These are phyloP conservation scores for Melanaphis sacchari DNA, from an alignment of 1,140 invertebrate genomes.

Conservation along the genomic window DNA sequence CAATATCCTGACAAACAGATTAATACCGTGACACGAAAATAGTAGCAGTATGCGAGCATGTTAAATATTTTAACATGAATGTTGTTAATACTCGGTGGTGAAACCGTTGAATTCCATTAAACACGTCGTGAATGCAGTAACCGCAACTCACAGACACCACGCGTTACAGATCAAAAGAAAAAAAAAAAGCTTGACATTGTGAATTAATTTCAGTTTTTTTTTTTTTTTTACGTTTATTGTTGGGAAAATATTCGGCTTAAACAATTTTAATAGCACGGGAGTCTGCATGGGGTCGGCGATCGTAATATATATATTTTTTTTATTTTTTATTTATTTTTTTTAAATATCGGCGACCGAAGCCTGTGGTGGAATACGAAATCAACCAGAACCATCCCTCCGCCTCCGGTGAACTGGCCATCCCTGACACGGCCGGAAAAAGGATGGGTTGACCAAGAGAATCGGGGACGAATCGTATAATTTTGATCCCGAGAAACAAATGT, in stretches of 20 bases:
- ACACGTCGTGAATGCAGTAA: not conserved
- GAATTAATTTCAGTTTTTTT: constrained; percentile 14
- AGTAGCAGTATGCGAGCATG: too few relatives aligned
- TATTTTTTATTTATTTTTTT: not conserved
- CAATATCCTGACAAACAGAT: not conserved
- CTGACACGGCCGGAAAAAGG: constrained; percentile 16
- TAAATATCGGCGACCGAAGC: not conserved
- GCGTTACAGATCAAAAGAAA: not conserved
- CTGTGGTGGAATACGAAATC: constrained; percentile 24
- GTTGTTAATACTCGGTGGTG: not conserved
- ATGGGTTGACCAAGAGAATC: constrained; percentile 27
- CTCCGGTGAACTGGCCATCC: not conserved
- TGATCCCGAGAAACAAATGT: constrained; percentile 52
- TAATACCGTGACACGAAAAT: not conserved
- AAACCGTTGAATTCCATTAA: not conserved
- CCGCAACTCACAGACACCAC: not conserved
- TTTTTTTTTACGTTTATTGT: not conserved
- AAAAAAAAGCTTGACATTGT: not conserved
- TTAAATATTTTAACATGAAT: not conserved
- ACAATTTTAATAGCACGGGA: not conserved
- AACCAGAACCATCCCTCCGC: not conserved
- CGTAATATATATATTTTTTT: not conserved
- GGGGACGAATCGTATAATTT: constrained; percentile 46
- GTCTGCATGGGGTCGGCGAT: not conserved
- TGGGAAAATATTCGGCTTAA: constrained; percentile 2